Conservation (phyloP, 2,113 vertebrate species). For the Coptodon rendalli region DNA sequence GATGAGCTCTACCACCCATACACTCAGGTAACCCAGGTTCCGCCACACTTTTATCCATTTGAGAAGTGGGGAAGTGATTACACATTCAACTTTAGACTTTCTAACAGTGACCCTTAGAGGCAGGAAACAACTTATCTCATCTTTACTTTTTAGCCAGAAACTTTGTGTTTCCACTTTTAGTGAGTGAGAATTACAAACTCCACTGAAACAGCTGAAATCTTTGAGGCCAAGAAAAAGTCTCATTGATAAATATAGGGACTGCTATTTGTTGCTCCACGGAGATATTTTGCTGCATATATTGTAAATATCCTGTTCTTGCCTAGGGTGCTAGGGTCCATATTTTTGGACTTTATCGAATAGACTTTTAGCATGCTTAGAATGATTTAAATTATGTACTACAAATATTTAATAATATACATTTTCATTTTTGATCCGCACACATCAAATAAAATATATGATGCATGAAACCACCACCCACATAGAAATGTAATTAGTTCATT, state of each 20-base stretch:
- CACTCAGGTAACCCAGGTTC: slow-evolving; percentile 15
- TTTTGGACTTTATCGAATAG: background rate
- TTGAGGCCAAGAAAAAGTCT: background rate
- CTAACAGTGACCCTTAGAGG: background rate
- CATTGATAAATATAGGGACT: background rate
- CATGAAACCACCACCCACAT: background rate
- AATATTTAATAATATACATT: background rate
- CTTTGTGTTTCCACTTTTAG: background rate
- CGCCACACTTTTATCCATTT: background rate
- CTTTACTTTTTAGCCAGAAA: background rate
- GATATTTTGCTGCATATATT: background rate
- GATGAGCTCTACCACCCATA: slow-evolving; percentile 4
- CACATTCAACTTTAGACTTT: background rate
- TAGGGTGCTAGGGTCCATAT: background rate
- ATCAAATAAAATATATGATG: background rate
- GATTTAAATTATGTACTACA: background rate
- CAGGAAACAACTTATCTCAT: background rate
- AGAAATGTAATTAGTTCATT: background rate
- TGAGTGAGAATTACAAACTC: background rate
- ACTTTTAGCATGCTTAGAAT: background rate
- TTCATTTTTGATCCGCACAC: background rate
- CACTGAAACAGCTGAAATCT: background rate
- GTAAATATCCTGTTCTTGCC: background rate
- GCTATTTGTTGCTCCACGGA: background rate
- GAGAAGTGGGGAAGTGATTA: slow-evolving; percentile 21